Conservation (phyloP, 2,888 invertebrate species). For the Mystacides longicornis region DNA sequence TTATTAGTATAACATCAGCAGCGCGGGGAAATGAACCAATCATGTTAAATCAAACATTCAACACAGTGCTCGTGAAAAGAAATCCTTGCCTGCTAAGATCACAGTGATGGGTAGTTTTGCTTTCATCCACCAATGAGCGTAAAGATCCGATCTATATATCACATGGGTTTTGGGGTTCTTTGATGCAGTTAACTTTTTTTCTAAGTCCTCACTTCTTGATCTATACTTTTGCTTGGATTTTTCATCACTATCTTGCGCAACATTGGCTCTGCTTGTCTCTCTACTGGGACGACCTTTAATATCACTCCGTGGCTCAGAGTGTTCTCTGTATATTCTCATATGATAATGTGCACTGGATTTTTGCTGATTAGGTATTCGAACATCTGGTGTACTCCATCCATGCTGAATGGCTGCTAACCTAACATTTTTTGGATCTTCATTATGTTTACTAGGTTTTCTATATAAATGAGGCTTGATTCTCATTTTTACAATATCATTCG, state of each 20-base stretch:
- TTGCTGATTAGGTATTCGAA: constrained; percentile 36
- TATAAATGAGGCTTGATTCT: constrained; percentile 44
- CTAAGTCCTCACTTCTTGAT: constrained; percentile 45
- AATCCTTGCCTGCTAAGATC: constrained; percentile 54
- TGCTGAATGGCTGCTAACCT: constrained; percentile 39
- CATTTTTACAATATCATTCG: no score
- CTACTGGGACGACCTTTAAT: constrained; percentile 33
- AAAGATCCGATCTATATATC: constrained; percentile 75
- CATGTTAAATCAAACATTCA: constrained; percentile 13
- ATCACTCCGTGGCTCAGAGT: constrained; percentile 28
- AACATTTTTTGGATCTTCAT: constrained; percentile 45
- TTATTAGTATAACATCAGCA: background rate
- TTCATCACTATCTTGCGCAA: constrained; percentile 28
- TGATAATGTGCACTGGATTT: constrained; percentile 48
- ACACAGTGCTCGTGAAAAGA: constrained; percentile 31
- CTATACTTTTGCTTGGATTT: constrained; percentile 34
- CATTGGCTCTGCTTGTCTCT: constrained; percentile 1
- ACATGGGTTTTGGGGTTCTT: constrained; percentile 41
- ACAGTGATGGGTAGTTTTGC: constrained; percentile 66
- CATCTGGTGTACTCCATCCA: constrained; percentile 44
- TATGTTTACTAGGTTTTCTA: constrained; percentile 43
- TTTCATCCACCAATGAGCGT: constrained; percentile 92
- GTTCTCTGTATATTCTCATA: constrained; percentile 45
- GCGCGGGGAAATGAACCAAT: constrained; percentile 7
- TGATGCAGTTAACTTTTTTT: constrained; percentile 42